Percentiles rank a stretch among this genome's conserved stretches.
Evolutionary conservation across 2,113 vertebrate genomes (phyloP).

Genomic region (Passer montanus): DNA sequence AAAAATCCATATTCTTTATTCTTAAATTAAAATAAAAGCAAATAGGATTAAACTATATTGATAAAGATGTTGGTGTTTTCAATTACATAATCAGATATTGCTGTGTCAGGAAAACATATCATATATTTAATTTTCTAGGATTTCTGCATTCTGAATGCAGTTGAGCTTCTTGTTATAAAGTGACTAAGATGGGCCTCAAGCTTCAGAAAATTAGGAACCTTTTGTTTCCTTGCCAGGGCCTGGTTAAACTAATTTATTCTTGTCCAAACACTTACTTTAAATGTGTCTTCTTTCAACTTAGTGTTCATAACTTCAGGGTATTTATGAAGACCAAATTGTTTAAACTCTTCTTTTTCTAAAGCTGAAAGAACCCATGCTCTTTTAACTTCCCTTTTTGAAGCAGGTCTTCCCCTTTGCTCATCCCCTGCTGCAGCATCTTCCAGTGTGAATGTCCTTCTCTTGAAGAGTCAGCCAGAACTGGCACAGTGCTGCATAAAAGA

Average conservation of each 20-base stretch:
- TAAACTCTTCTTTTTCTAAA: background rate
- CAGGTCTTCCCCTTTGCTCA: background rate
- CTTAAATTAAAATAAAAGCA: background rate
- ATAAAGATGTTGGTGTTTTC: background rate
- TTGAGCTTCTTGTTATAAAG: background rate
- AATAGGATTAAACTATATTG: background rate
- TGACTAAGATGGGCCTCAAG: background rate
- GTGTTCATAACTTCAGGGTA: background rate
- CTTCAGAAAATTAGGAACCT: background rate
- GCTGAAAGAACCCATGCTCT: background rate
- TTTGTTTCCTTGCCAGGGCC: background rate
- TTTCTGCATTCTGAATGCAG: background rate
- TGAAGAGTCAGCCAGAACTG: background rate
- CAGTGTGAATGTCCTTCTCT: background rate
- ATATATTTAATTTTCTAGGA: background rate
- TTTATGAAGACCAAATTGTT: background rate
- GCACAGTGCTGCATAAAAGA: background rate
- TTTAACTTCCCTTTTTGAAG: background rate
- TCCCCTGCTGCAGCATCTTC: background rate
- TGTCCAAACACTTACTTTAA: background rate
- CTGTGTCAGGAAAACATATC: background rate
- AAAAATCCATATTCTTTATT: background rate
- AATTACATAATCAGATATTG: background rate
- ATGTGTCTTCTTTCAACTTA: background rate
- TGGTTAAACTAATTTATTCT: background rate